Base-by-base conservation (phyloP, 30 jellyfish, hydroid and myxozoan species). In the Nemopilema nomurai region DNA sequence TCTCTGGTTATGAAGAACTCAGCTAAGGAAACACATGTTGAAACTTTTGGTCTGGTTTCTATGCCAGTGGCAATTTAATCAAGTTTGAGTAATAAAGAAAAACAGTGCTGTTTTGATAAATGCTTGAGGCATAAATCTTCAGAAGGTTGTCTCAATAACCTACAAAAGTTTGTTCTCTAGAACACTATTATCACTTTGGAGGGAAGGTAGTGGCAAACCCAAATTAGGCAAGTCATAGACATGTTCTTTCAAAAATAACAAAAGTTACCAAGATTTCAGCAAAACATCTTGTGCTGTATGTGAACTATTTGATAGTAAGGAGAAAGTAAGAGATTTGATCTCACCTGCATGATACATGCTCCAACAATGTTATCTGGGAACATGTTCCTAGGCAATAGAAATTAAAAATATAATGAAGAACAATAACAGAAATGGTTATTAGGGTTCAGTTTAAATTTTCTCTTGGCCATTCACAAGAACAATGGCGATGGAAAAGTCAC, bases 311-410 rank as follows among this genome's bases (percentile, higher is more conserved):
- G n/a, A n/a, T n/a, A n/a, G n/a, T n/a, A n/a, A n/a, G n/a, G n/a
- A n/a, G n/a, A n/a, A n/a, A n/a, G n/a, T n/a, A 41, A 41, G 6
- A 41, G 6, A 41, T 41, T 41, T 6, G 13, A 27, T 71, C 85
- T 75, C 41, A 92, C 98, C 95, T 92, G 98, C 80, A 80, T 57
- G 25, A 92, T 72, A 68, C 95, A 79, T 1, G 98, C 98, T 26
- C 81, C 86, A 62, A 92, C 84, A 33, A 92, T 87, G 87, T 92
- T 92, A 57, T 94, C 91, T 49, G 98, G 98, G 75, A 92, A 92
- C 92, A 92, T 76, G 73, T 92, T 92, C 85, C 98, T 92, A 62
- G 3, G 67, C 31, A 41, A 41, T 41, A 13, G 62, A 28, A 18
- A 70, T 19, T 24, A 70, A 8, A 30, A 27, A 63, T 63, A 9